Percentiles rank a stretch among this genome's conserved stretches.
Conservation (phyloP, 2,113 vertebrate species). For the Pandion haliaetus region DNA sequence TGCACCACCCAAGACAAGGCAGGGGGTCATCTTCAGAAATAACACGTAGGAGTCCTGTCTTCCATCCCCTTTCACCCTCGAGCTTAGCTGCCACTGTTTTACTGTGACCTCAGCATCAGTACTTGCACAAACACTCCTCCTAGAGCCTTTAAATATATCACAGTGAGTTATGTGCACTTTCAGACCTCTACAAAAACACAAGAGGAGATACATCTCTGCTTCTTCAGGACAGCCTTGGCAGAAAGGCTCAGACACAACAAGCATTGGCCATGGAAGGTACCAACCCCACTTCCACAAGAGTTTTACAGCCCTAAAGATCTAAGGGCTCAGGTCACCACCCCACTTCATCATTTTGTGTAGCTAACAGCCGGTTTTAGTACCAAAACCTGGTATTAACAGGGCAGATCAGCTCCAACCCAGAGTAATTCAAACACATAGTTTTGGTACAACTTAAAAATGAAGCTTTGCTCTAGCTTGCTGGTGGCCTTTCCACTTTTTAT, state of each 20-base stretch:
- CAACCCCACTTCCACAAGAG: not conserved
- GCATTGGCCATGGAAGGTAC: not conserved
- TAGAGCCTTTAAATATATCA: not conserved
- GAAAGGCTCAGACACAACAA: accelerated
- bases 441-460: not conserved
- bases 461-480: not conserved
- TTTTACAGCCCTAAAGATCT: not conserved
- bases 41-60: accelerated
- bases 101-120: not conserved
- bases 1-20: not conserved
- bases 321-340: not conserved
- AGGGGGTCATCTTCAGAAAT: not conserved
- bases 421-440: not conserved
- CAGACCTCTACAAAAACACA: not conserved
- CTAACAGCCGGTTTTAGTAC: not conserved
- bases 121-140: not conserved
- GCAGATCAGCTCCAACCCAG: not conserved
- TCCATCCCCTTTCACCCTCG: not conserved
- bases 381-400: not conserved
- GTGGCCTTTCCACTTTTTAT: not conserved
- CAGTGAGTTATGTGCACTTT: not conserved
- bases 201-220: not conserved
- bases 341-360: not conserved
- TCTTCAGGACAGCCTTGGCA: not conserved
- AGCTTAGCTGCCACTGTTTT: not conserved